A percentile compares a stretch with the other conserved stretches of the same genome.
Evolutionary conservation across 1,140 invertebrate genomes (phyloP).

Genomic region (fruit fly (Drosophila melanogaster)): DNA sequence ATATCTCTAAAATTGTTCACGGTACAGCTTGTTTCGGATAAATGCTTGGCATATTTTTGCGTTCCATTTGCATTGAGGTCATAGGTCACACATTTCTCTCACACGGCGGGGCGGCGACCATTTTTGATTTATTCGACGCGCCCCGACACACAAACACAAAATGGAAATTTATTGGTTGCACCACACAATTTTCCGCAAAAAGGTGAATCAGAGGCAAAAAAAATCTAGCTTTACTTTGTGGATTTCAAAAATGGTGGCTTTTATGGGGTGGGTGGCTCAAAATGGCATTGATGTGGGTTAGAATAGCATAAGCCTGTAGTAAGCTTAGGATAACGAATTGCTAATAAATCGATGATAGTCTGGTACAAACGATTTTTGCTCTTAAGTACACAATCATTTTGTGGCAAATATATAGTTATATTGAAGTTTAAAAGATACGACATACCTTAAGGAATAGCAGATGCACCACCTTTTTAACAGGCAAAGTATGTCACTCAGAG

Average conservation of each 20-base stretch:
- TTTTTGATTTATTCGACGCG: conserved; percentile 75
- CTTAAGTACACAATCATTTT: too few species aligned
- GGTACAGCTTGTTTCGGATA: conserved; percentile 49
- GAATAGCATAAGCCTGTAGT: not conserved
- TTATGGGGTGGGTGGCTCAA: not conserved
- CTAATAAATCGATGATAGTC: not conserved
- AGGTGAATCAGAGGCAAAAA: conserved; percentile 31
- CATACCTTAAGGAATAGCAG: not conserved
- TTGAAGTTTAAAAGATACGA: not conserved
- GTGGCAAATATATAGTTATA: not conserved
- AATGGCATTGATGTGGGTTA: conserved; percentile 23
- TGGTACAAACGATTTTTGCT: not conserved
- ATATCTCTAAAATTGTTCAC: conserved; percentile 38
- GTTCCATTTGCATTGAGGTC: conserved; percentile 69
- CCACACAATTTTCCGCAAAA: conserved; percentile 33
- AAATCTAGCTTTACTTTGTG: conserved; percentile 16
- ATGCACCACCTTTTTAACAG: not conserved
- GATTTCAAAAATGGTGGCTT: conserved; percentile 13
- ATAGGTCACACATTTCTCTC: conserved; percentile 37
- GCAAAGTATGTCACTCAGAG: not conserved
- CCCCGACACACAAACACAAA: conserved; percentile 52
- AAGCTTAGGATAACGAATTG: conserved; percentile 13
- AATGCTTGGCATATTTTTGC: conserved; percentile 76
- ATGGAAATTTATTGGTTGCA: conserved; percentile 74
- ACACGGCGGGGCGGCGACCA: conserved; percentile 45